Evolutionary conservation across 2,888 invertebrate species (phyloP).

Genomic region (Parnassius orleans): DNA sequence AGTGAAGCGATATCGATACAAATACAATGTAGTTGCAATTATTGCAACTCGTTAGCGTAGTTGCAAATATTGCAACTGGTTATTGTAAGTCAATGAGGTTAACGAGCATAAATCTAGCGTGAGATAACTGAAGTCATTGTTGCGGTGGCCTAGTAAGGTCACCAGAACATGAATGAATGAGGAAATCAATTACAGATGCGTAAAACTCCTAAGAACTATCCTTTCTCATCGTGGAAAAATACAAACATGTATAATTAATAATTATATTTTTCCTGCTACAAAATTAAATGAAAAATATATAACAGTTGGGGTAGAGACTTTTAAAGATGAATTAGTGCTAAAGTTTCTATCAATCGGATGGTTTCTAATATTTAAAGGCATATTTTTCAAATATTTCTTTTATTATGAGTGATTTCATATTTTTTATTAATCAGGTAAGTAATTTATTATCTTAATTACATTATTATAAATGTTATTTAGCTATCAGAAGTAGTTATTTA

Average conservation of each 20-base stretch:
- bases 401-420: too few relatives aligned
- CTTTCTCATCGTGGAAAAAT: not conserved
- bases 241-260: not conserved
- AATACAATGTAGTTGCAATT: constrained; percentile 9
- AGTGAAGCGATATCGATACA: constrained; percentile 8
- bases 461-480: too few relatives aligned
- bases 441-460: too few relatives aligned
- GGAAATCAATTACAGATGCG: constrained; percentile 2
- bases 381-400: too few relatives aligned
- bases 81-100: constrained; percentile 13
- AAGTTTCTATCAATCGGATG: too few relatives aligned
- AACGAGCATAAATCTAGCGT: constrained; percentile 10
- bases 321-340: too few relatives aligned
- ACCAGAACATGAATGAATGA: constrained; percentile 12
- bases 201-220: not conserved
- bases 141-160: constrained; percentile 3
- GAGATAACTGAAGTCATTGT: constrained; percentile 9
- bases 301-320: too few relatives aligned
- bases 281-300: too few relatives aligned
- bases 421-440: too few relatives aligned
- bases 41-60: constrained; percentile 17
- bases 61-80: constrained; percentile 22
- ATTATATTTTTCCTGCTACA: not conserved
- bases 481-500: too few relatives aligned
- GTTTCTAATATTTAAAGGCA: too few relatives aligned